A percentile compares a stretch with the other conserved stretches of the same genome.
Evolutionary conservation across 1,140 invertebrate species (phyloP).

Genomic region (Formica selysi): DNA sequence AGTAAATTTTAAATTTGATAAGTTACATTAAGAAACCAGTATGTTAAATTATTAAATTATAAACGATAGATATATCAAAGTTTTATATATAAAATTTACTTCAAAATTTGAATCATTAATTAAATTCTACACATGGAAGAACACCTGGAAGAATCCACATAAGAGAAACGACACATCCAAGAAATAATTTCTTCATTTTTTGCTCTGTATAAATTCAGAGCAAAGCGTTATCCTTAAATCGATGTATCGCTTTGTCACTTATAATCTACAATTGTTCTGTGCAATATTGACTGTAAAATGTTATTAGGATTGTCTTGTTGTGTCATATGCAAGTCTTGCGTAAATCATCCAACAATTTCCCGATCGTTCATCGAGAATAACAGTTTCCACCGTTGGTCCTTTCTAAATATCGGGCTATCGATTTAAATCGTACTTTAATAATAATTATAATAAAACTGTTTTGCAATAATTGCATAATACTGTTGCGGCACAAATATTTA

Average conservation of each 20-base stretch:
- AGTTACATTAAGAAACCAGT: neutral
- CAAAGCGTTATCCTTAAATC: constrained; percentile 29
- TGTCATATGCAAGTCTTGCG: constrained; percentile 50
- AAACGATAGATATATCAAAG: constrained; percentile 5
- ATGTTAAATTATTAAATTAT: neutral
- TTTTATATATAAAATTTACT: constrained; percentile 2
- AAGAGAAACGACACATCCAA: neutral
- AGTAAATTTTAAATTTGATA: neutral
- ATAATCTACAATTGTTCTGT: constrained; percentile 47
- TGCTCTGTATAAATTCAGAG: constrained; percentile 25
- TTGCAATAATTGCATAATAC: constrained; percentile 49
- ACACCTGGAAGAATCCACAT: neutral
- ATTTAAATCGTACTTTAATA: constrained; percentile 24
- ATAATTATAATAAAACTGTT: constrained; percentile 27
- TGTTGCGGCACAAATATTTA: constrained; percentile 41
- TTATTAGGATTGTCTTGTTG: constrained; percentile 53
- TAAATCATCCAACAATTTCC: constrained; percentile 64
- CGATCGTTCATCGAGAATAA: constrained; percentile 49
- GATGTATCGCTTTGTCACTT: constrained; percentile 54
- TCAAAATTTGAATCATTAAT: neutral
- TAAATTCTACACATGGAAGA: constrained; percentile 14
- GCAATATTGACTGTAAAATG: constrained; percentile 43
- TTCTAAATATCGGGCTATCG: constrained; percentile 41
- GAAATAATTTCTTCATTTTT: constrained; percentile 43
- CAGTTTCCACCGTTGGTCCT: constrained; percentile 56